These are phyloP conservation scores for Egretta garzetta DNA, from an alignment of 2,113 vertebrate species.

Conservation along the genomic window DNA sequence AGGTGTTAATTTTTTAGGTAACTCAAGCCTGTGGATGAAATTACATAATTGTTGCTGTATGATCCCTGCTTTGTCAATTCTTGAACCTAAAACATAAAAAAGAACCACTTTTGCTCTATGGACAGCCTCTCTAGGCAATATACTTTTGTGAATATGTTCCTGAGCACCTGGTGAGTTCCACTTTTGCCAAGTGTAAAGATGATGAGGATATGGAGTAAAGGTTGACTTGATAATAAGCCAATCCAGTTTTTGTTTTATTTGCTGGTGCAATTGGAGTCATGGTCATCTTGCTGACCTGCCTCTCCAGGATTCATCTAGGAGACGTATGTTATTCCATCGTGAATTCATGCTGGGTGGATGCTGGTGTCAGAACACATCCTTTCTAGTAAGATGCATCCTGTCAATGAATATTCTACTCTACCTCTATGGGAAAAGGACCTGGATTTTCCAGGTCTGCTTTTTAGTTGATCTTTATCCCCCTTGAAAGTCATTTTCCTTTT, in stretches of 20 bases:
- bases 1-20: neutral
- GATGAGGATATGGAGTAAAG: neutral
- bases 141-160: neutral
- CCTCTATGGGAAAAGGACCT: neutral
- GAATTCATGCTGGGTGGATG: neutral
- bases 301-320: neutral
- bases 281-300: neutral
- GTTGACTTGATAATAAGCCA: neutral
- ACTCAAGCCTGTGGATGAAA: neutral
- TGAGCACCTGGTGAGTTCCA: neutral
- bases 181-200: neutral
- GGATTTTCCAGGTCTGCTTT: neutral
- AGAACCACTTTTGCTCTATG: neutral
- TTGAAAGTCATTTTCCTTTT: neutral
- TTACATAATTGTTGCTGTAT: neutral
- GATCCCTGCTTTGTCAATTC: neutral
- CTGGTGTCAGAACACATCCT: neutral
- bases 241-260: neutral
- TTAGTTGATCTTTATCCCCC: neutral
- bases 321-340: rapidly evolving
- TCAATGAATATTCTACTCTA: neutral
- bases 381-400: neutral
- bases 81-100: neutral
- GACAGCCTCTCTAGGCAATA: neutral
- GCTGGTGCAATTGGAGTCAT: neutral